Evolutionary conservation across 2,888 invertebrate species (phyloP).

Genomic region (Digitonthophagus gazella): DNA sequence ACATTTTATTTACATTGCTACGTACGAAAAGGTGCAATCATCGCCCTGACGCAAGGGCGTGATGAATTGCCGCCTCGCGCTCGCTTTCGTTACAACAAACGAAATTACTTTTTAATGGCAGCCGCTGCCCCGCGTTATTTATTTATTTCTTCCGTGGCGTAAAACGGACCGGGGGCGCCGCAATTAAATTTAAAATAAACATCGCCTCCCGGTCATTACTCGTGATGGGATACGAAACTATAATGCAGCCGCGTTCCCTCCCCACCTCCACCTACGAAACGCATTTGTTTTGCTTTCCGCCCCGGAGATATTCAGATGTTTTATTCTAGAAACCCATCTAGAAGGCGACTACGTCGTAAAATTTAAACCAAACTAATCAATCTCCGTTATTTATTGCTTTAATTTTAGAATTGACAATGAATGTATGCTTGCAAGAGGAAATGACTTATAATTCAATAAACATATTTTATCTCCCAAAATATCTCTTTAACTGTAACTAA

Average conservation of each 20-base stretch:
- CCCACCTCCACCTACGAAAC: not conserved
- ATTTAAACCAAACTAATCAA: not conserved
- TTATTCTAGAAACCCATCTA: not conserved
- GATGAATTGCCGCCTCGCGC: constrained; percentile 12
- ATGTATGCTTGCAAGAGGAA: not conserved
- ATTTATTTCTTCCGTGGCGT: constrained; percentile 26
- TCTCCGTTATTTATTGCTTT: not conserved
- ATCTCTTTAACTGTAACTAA: too few species aligned
- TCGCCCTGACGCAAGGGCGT: constrained; percentile 18
- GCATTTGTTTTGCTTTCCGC: not conserved
- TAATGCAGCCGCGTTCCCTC: not conserved
- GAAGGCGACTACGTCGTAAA: not conserved
- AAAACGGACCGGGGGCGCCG: constrained; percentile 22
- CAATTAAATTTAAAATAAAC: constrained; percentile 30
- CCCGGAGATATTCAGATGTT: not conserved
- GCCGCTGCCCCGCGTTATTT: constrained; percentile 17
- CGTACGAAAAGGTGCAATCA: constrained; percentile 19
- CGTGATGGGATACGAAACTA: constrained; percentile 10
- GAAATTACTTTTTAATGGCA: constrained; percentile 28
- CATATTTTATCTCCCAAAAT: too few species aligned
- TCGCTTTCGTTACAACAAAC: constrained; percentile 16
- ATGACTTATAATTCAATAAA: not conserved
- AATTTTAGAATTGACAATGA: not conserved
- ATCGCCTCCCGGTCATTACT: constrained; percentile 7
- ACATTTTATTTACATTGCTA: constrained; percentile 19